A percentile compares a stretch with the other conserved stretches of the same genome.
Evolutionary conservation across 2,113 vertebrate species (phyloP).

Genomic region (Zapornia atra): DNA sequence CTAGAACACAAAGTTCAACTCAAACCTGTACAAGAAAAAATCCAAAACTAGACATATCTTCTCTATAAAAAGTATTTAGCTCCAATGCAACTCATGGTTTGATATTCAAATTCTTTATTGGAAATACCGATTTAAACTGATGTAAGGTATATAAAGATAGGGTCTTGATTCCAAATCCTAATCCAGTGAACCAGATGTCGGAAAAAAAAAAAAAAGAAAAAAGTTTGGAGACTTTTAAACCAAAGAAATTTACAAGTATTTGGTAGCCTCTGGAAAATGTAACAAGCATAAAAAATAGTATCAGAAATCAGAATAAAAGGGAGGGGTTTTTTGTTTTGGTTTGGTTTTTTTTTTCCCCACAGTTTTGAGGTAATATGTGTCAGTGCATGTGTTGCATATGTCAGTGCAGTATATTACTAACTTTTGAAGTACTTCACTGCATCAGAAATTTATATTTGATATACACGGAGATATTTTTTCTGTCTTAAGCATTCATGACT

Average conservation of each 20-base stretch:
- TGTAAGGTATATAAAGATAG: background rate
- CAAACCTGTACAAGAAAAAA: background rate
- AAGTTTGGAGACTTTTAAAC: background rate
- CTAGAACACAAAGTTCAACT: background rate
- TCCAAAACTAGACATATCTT: background rate
- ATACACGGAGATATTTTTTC: background rate
- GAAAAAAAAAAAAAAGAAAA: background rate
- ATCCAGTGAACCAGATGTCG: background rate
- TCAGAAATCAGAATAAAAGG: background rate
- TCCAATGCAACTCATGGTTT: background rate
- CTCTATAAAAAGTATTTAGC: background rate
- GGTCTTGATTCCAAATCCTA: background rate
- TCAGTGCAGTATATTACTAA: background rate
- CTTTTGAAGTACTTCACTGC: background rate
- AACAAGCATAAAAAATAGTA: background rate
- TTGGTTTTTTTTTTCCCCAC: background rate
- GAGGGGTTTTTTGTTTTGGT: no score
- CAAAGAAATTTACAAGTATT: background rate
- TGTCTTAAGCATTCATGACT: background rate
- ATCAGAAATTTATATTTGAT: background rate
- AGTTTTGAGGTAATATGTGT: background rate
- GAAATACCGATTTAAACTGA: background rate
- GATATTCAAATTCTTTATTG: background rate
- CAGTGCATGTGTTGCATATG: background rate
- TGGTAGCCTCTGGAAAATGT: background rate